A percentile compares a stretch with the other conserved stretches of the same genome.
Evolutionary conservation across 2,113 vertebrate genomes (phyloP).

Genomic region (Fregetta grallaria): DNA sequence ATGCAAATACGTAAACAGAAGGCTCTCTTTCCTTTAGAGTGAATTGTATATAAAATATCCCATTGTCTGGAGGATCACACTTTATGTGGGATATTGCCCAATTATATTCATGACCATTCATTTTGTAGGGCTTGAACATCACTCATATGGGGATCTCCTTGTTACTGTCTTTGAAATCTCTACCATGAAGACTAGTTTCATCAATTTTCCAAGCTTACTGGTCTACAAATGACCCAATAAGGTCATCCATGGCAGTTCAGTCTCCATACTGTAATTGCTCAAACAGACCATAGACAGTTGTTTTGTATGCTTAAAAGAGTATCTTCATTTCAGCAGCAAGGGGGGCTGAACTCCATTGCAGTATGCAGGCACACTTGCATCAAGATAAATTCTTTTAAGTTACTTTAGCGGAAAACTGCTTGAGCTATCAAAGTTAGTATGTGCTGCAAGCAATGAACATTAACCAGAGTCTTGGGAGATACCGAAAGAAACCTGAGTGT

Average conservation of each 20-base stretch:
- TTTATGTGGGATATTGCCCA: constrained; percentile 2
- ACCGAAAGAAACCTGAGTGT: neutral
- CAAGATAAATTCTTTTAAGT: neutral
- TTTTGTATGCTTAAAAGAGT: neutral
- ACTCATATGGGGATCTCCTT: constrained; percentile 43
- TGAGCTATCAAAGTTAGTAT: neutral
- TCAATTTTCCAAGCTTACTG: constrained; percentile 47
- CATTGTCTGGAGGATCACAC: neutral
- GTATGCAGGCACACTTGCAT: neutral
- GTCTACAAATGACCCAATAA: constrained; percentile 47
- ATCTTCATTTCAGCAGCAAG: neutral
- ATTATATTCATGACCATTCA: constrained; percentile 24
- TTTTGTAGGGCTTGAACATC: constrained; percentile 33
- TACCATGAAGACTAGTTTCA: constrained; percentile 28
- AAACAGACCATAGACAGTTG: neutral
- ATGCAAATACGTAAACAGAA: neutral
- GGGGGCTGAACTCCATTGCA: neutral
- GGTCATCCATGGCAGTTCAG: constrained; percentile 20
- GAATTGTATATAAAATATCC: neutral
- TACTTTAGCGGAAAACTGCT: neutral
- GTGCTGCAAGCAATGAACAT: neutral
- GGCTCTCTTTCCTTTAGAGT: neutral
- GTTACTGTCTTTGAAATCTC: constrained; percentile 50
- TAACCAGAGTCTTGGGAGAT: neutral
- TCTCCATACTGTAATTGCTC: neutral